Evolutionary conservation across 2,888 invertebrate genomes (phyloP).

Genomic region (Harmothoe impar): DNA sequence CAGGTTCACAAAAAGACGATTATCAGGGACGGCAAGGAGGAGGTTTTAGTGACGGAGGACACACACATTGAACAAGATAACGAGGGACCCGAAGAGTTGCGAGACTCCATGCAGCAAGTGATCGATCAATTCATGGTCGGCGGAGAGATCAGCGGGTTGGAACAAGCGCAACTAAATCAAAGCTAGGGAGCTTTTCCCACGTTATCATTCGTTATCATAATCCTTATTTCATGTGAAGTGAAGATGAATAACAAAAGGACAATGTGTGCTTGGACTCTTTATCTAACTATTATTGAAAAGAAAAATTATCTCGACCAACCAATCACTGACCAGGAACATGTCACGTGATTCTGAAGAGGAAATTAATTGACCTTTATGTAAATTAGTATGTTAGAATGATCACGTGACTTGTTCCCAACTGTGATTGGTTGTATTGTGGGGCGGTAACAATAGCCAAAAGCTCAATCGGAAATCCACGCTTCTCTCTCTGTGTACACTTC

Average conservation of each 20-base stretch:
- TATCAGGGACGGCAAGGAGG: slow-evolving; percentile 80
- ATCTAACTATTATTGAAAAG: background rate
- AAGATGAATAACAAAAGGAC: background rate
- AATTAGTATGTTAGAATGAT: slow-evolving; percentile 8
- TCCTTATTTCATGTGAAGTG: background rate
- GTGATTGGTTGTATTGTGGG: slow-evolving; percentile 37
- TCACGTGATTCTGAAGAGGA: background rate
- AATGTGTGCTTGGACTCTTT: slow-evolving; percentile 46
- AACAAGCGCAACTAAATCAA: slow-evolving; percentile 40
- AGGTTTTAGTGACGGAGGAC: slow-evolving; percentile 85
- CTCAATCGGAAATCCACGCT: slow-evolving; percentile 36
- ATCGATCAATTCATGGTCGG: slow-evolving; percentile 80
- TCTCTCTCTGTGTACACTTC: background rate
- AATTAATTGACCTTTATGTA: background rate
- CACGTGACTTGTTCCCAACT: slow-evolving; percentile 44
- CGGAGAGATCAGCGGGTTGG: slow-evolving; percentile 12
- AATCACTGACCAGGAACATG: background rate
- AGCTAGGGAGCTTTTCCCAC: slow-evolving; percentile 30
- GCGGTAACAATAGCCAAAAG: background rate
- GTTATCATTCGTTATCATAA: slow-evolving; percentile 29
- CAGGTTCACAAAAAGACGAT: slow-evolving; percentile 81
- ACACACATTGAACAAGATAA: slow-evolving; percentile 89
- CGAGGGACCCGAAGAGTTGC: slow-evolving; percentile 85
- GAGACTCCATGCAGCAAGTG: slow-evolving; percentile 81
- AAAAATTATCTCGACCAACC: slow-evolving; percentile 7